Evolutionary conservation across 2,888 invertebrate genomes (phyloP), one percentile per base, ranked within the genome.

Genomic region (Sacculina carcini): DNA sequence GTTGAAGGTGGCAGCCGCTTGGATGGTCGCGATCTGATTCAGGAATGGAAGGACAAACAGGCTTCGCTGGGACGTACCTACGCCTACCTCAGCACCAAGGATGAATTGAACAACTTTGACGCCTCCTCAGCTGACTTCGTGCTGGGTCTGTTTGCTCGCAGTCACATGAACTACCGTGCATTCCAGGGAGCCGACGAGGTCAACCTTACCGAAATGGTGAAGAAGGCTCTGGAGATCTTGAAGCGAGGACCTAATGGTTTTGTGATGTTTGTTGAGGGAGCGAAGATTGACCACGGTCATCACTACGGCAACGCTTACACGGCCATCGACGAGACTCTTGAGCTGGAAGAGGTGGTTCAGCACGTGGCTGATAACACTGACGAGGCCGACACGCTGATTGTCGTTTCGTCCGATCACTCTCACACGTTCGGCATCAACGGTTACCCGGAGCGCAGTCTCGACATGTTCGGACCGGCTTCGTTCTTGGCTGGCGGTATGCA

Each of bases 231-330:
- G 23, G 39, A 39, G 23, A 39, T 39, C 39, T 23, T 39, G 39
- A 39, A 39, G 39, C 23, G 39, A 4, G 23, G 21, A 23, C 39
- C 39, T 10, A 39, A 21, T 14, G 39, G 39, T 14, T 39, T 39
- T 23, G 39, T 39, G 12, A 9, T 39, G 39, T 39, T 39, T 23
- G 39, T 39, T 1, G 39, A 39, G 23, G 39, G 39, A 1, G 39
- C 39, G 21, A 39, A 39, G 39, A 39, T 81, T 61, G 80, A 81
- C 64, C 79, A 79, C 61, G 80, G 79, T 1, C 80, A 81, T 63
- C 80, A 81, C 64, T 78, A 77, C 67, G 80, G 80, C 67, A 79
- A 79, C 62, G 79, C 80, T 6, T 78, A 75, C 61, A 69, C 79
- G 61, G 79, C 80, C 21, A 67, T 81, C 23, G 39, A 39, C 23